Conservation (phyloP, 1,140 invertebrate genomes). For the Ganaspis sp. region DNA sequence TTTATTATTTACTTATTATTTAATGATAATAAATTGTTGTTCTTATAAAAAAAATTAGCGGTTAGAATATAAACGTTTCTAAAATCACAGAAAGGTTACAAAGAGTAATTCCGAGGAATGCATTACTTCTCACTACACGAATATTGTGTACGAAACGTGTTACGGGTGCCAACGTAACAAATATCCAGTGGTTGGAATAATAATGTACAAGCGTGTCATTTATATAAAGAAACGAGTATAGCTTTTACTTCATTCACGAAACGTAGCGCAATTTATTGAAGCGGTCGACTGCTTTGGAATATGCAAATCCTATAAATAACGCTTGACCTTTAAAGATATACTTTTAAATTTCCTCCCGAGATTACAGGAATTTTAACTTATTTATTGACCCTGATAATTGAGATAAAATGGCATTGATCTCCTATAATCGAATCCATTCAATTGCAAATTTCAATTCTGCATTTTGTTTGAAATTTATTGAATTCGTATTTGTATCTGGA, state of each 20-base stretch:
- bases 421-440: background rate
- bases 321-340: background rate
- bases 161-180: constrained; percentile 28
- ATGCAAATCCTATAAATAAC: constrained; percentile 1
- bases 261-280: constrained; percentile 24
- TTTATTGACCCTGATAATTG: background rate
- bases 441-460: too few species aligned
- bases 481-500: too few species aligned
- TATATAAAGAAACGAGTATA: constrained; percentile 8
- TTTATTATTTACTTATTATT: too few species aligned
- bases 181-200: constrained; percentile 17
- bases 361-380: background rate
- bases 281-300: background rate
- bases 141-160: constrained; percentile 6
- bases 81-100: background rate
- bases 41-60: background rate
- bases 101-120: constrained; percentile 13
- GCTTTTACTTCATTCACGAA: constrained; percentile 25
- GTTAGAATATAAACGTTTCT: too few species aligned
- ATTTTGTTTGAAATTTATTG: too few species aligned
- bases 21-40: too few species aligned
- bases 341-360: background rate
- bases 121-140: background rate
- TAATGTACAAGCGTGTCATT: constrained; percentile 28
- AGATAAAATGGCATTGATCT: background rate